Evolutionary conservation across 92 coral and sea anemone genomes (phyloP).

Genomic region (Porites evermanni): DNA sequence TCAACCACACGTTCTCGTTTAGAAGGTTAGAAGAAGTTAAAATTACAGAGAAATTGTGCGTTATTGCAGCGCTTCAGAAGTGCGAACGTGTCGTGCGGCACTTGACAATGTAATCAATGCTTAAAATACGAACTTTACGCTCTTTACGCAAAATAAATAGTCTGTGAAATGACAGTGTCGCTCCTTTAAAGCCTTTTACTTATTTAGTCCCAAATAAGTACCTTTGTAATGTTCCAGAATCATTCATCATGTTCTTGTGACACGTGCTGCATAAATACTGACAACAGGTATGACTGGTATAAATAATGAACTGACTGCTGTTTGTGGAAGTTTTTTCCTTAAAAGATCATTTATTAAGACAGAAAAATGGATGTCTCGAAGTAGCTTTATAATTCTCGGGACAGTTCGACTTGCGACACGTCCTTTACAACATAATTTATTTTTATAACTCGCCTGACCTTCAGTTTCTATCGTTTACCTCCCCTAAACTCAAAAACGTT

Average conservation of each 20-base stretch:
- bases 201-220: slow-evolving; percentile 9
- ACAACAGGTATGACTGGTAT: neutral
- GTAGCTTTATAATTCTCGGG: too few species aligned
- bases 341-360: too few species aligned
- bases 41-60: neutral
- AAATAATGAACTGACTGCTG: too few species aligned
- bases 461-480: too few species aligned
- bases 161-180: slow-evolving; percentile 32
- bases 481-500: too few species aligned
- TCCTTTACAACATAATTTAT: too few species aligned
- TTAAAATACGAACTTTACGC: slow-evolving; percentile 26
- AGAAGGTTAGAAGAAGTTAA: neutral
- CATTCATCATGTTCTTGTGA: neutral
- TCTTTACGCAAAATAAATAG: slow-evolving; percentile 27
- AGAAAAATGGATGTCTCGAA: too few species aligned
- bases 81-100: slow-evolving; percentile 10
- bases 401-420: too few species aligned
- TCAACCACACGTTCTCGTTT: neutral
- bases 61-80: neutral
- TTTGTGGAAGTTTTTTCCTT: too few species aligned
- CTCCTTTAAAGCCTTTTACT: slow-evolving; percentile 36
- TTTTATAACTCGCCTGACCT: too few species aligned
- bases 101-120: slow-evolving; percentile 28
- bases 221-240: neutral
- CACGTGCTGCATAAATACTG: slow-evolving; percentile 6